A percentile compares a stretch with the other conserved stretches of the same genome.
phyloP scores from a whole-genome alignment of 2,113 vertebrate species.

The Mionectes macconnelli region DNA sequence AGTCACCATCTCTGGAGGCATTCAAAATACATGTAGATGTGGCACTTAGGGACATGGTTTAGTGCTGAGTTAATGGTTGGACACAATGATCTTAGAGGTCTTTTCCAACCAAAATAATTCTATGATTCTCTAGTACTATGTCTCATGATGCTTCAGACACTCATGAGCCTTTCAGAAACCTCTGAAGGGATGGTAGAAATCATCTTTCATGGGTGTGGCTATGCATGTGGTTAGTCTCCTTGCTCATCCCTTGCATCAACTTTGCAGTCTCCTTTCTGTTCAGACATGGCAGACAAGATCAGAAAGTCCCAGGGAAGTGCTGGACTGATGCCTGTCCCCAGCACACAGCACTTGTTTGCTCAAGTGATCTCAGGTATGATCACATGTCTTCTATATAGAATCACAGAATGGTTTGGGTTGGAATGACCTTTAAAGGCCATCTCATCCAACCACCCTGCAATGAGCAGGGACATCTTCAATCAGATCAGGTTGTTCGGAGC shows the following conservation, averaged over 20 bases:
- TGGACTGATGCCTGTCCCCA: background rate
- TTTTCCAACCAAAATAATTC: background rate
- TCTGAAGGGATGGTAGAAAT: background rate
- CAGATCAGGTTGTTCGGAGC: background rate
- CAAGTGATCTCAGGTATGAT: rapidly evolving
- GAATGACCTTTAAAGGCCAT: background rate
- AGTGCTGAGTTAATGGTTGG: background rate
- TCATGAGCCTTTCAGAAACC: background rate
- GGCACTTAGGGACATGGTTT: background rate
- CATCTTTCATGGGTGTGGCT: background rate
- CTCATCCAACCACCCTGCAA: background rate
- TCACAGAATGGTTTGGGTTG: background rate
- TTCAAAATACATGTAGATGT: background rate
- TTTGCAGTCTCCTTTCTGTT: background rate
- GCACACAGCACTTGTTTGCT: background rate
- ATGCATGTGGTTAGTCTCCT: background rate
- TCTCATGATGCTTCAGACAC: background rate
- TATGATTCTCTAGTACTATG: background rate
- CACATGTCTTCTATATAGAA: background rate
- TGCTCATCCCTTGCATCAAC: background rate
- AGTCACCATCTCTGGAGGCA: background rate
- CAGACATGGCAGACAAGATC: background rate
- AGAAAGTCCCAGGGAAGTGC: background rate
- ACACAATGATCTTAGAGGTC: background rate
- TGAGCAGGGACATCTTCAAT: background rate